A percentile compares a stretch with the other conserved stretches of the same genome.
These are phyloP conservation scores for Lasiurus cinereus DNA, from an alignment of 2,113 vertebrate species.

Conservation along the genomic window DNA sequence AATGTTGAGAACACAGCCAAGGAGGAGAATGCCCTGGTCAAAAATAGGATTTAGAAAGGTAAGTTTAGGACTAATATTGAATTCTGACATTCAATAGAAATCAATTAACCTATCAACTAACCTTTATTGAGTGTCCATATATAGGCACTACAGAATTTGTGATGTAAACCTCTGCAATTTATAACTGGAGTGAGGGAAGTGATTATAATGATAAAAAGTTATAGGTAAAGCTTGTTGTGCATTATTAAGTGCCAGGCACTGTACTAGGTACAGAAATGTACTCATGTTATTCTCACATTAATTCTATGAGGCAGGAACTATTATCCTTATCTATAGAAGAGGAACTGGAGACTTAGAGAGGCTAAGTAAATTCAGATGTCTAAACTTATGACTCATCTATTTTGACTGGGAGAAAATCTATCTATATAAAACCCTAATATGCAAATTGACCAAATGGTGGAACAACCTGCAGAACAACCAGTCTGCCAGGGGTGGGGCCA, in stretches of 20 bases:
- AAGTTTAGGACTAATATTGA: not conserved
- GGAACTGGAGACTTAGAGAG: not conserved
- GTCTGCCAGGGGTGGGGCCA: no score
- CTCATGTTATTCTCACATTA: not conserved
- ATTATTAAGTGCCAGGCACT: not conserved
- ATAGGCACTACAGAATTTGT: not conserved
- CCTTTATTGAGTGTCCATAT: not conserved
- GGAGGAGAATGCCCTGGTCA: not conserved
- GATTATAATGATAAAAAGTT: not conserved
- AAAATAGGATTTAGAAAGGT: constrained; percentile 6
- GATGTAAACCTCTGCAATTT: not conserved
- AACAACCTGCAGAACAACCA: no score
- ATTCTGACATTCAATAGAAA: constrained; percentile 40
- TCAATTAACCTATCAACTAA: not conserved
- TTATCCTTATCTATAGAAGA: not conserved
- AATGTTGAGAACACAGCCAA: not conserved
- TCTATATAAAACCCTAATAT: no score
- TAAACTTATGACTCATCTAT: not conserved
- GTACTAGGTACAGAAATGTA: not conserved
- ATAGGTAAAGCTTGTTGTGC: not conserved
- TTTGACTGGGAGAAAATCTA: not conserved
- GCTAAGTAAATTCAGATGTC: constrained; percentile 5
- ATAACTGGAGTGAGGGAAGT: not conserved
- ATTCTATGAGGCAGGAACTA: not conserved
- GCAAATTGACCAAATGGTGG: no score